phyloP scores from a whole-genome alignment of 2,113 vertebrate species.

The Neogale vison region DNA sequence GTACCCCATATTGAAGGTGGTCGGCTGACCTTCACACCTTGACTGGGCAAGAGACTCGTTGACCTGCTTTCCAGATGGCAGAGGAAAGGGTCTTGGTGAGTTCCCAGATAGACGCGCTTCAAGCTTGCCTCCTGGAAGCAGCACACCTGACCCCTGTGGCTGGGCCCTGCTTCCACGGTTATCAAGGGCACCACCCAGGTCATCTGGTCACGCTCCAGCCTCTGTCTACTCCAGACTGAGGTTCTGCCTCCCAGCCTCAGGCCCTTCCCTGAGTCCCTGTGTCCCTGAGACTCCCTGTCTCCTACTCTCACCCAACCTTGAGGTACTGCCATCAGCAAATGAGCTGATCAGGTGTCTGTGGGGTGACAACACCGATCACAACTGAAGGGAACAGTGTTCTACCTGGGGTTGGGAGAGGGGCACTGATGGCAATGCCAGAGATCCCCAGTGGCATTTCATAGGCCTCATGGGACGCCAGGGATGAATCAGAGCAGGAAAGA shows the following conservation, averaged over 20 bases:
- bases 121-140: background rate
- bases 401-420: accelerated
- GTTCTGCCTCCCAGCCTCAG: background rate
- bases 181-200: background rate
- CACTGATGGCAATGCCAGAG: background rate
- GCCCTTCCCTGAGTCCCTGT: background rate
- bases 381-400: too few species aligned
- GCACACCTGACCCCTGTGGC: background rate
- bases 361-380: background rate
- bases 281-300: background rate
- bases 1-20: accelerated
- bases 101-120: background rate
- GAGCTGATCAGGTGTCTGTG: background rate
- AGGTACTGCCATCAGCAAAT: background rate
- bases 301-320: background rate
- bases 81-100: background rate
- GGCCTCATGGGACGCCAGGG: accelerated
- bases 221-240: background rate
- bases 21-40: background rate
- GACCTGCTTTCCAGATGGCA: accelerated
- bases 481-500: accelerated
- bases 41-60: background rate
- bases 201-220: background rate
- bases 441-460: too few species aligned
- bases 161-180: background rate